These are phyloP conservation scores for Chrysoperla carnea DNA, from an alignment of 1,140 invertebrate species.

Conservation along the genomic window DNA sequence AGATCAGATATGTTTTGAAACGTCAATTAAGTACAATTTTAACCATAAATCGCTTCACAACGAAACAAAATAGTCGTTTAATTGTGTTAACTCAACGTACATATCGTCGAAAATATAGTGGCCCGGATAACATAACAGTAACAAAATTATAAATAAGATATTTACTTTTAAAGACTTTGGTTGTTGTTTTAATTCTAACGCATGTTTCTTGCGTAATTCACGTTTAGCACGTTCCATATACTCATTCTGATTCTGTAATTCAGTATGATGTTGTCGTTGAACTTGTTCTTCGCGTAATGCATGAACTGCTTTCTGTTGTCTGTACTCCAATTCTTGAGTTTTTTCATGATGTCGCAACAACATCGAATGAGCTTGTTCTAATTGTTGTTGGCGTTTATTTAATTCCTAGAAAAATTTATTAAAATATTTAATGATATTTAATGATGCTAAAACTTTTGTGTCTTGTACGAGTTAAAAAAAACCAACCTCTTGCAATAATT, in stretches of 20 bases:
- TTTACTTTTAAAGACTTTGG: conserved; percentile 92
- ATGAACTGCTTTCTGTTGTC: conserved; percentile 89
- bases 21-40: no score
- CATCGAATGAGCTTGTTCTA: conserved; percentile 92
- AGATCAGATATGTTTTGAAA: no score
- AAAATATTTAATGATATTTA: not conserved
- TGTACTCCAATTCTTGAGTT: conserved; percentile 89
- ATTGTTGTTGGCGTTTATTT: conserved; percentile 81
- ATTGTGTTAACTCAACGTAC: no score
- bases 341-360: conserved; percentile 89
- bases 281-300: conserved; percentile 74
- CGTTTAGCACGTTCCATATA: conserved; percentile 87
- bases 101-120: no score
- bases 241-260: conserved; percentile 90
- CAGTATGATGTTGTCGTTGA: conserved; percentile 82
- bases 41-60: no score
- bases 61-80: no score
- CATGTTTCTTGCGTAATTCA: conserved; percentile 93
- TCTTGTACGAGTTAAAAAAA: not conserved
- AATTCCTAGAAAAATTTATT: conserved; percentile 48
- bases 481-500: conserved; percentile 71
- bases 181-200: conserved; percentile 92
- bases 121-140: no score
- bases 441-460: not conserved
- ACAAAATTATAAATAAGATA: not conserved